Conservation (phyloP, 2,113 vertebrate species). For the Aphyosemion australe region DNA sequence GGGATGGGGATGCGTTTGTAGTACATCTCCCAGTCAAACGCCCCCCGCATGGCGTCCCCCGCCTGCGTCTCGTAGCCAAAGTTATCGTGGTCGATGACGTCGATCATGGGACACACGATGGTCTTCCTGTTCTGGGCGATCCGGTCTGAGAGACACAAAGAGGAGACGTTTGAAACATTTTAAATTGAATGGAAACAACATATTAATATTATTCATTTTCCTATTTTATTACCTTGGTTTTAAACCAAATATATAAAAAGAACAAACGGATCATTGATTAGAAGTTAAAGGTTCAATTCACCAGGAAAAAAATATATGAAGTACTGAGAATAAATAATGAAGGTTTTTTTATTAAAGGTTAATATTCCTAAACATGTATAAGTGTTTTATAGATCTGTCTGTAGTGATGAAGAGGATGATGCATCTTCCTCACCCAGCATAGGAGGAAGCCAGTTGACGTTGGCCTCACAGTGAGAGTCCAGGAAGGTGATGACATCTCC, state of each 20-base stretch:
- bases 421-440: conserved; percentile 82
- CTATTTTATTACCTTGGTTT: too few relatives aligned
- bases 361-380: too few relatives aligned
- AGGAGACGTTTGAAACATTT: neutral
- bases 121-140: conserved; percentile 93
- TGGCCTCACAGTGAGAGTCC: conserved; percentile 97
- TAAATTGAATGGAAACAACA: too few relatives aligned
- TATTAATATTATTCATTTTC: too few relatives aligned
- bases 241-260: too few relatives aligned
- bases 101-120: conserved; percentile 98
- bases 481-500: conserved; percentile 96
- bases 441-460: conserved; percentile 96
- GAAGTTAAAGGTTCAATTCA: too few relatives aligned
- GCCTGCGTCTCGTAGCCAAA: conserved; percentile 96
- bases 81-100: conserved; percentile 96
- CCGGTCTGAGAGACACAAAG: conserved; percentile 81
- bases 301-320: too few relatives aligned
- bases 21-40: conserved; percentile 99
- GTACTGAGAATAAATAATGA: too few relatives aligned
- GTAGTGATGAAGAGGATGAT: too few relatives aligned
- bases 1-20: conserved; percentile 98
- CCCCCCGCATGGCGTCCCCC: conserved; percentile 95
- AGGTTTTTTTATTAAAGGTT: too few relatives aligned
- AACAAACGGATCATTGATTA: too few relatives aligned
- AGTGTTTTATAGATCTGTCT: too few relatives aligned